phyloP scores from a whole-genome alignment of 2,113 vertebrate genomes.

The Apus apus region DNA sequence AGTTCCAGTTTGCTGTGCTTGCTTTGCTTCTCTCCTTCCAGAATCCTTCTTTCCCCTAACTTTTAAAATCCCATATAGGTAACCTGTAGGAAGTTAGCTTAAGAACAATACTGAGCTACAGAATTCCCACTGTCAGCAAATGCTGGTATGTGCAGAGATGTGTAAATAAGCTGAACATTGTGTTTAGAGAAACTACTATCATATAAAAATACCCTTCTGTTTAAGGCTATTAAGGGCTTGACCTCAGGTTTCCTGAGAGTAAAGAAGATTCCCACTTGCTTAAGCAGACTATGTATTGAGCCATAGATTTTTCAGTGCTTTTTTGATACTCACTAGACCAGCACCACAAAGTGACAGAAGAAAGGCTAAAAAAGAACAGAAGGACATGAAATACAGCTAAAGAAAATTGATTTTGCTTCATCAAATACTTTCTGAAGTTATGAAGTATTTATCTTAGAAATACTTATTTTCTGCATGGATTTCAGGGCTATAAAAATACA shows the following conservation, averaged over 20 bases:
- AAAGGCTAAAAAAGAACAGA: constrained; percentile 1
- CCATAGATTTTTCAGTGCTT: neutral
- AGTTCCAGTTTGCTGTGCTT: neutral
- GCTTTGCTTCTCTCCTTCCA: neutral
- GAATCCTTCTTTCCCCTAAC: neutral
- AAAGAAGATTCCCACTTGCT: constrained; percentile 3
- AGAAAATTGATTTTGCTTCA: constrained; percentile 61
- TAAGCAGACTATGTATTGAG: neutral
- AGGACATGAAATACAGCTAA: constrained; percentile 44
- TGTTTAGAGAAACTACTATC: neutral
- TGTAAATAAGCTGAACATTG: neutral
- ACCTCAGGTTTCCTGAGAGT: neutral
- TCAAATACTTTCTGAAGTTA: constrained; percentile 70
- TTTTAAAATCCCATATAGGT: neutral
- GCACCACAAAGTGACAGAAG: neutral
- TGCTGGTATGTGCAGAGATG: neutral
- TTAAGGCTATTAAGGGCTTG: neutral
- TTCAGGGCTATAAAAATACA: constrained; percentile 30
- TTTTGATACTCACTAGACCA: neutral
- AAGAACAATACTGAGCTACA: neutral
- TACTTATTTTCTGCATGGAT: constrained; percentile 63
- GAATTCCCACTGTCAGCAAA: neutral
- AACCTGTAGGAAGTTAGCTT: neutral
- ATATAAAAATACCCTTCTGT: neutral
- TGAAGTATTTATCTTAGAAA: constrained; percentile 53